A percentile compares a stretch with the other conserved stretches of the same genome.
Evolutionary conservation across 1,140 invertebrate species (phyloP).

Genomic region (Coenobita brevimanus): DNA sequence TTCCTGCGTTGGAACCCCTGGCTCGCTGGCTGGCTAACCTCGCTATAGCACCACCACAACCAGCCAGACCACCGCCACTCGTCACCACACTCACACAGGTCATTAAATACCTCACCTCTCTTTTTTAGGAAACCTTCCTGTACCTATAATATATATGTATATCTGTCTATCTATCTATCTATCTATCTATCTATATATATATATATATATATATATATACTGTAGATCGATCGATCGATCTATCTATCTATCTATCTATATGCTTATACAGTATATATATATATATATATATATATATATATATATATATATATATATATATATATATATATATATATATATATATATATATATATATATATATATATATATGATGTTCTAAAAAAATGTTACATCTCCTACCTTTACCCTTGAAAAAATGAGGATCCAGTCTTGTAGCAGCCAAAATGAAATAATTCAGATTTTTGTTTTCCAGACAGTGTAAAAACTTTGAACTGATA

Average conservation of each 20-base stretch:
- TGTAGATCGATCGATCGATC: no score
- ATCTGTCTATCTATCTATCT: no score
- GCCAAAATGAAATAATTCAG: no score
- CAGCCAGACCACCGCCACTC: conserved; percentile 36
- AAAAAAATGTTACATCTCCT: neutral
- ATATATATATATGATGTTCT: neutral
- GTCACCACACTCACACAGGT: conserved; percentile 58
- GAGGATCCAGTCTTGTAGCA: neutral
- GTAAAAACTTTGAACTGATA: no score
- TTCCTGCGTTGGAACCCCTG: conserved; percentile 50
- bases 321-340: neutral
- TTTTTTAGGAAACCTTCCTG: neutral
- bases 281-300: neutral
- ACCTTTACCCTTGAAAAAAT: neutral
- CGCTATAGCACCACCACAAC: conserved; percentile 35
- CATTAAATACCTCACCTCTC: neutral
- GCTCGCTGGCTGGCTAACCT: conserved; percentile 57
- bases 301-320: neutral
- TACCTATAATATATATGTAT: no score
- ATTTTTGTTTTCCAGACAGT: no score
- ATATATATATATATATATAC: no score
- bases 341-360: neutral
- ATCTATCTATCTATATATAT: no score
- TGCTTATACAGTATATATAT: no score
- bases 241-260: no score